These are phyloP conservation scores for Daubentonia madagascariensis DNA, from an alignment of 2,113 vertebrate genomes.

Conservation along the genomic window DNA sequence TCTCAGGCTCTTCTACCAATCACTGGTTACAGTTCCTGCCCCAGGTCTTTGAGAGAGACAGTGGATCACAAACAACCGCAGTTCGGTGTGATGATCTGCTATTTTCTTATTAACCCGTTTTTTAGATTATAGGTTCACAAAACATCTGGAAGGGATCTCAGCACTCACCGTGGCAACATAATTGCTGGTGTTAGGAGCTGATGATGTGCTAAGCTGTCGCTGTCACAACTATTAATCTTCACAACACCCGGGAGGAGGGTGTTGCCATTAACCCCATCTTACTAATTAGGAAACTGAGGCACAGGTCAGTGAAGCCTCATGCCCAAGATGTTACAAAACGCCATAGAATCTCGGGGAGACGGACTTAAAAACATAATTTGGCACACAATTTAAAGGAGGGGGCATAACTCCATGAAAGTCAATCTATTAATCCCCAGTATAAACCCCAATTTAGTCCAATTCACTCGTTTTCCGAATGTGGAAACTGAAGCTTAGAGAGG, in stretches of 20 bases:
- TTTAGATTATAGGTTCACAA: not conserved
- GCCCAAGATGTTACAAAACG: not conserved
- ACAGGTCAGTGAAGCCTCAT: not conserved
- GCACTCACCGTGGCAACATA: not conserved
- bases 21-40: not conserved
- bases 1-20: not conserved
- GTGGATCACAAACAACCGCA: not conserved
- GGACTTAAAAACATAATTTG: slow-evolving; percentile 8
- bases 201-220: not conserved
- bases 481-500: slow-evolving; percentile 9
- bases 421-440: not conserved
- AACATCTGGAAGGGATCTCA: not conserved
- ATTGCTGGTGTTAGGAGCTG: not conserved
- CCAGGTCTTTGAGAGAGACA: not conserved
- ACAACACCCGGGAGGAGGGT: not conserved
- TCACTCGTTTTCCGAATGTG: not conserved
- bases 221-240: not conserved
- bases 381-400: not conserved
- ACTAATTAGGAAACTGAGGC: not conserved
- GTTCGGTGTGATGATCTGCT: not conserved
- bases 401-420: not conserved
- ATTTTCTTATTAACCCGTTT: not conserved
- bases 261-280: not conserved
- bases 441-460: not conserved
- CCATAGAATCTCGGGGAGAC: not conserved